Evolutionary conservation across 2,113 vertebrate species (phyloP), one percentile per base, ranked within the genome.

Genomic region (Australoheros scitulus): DNA sequence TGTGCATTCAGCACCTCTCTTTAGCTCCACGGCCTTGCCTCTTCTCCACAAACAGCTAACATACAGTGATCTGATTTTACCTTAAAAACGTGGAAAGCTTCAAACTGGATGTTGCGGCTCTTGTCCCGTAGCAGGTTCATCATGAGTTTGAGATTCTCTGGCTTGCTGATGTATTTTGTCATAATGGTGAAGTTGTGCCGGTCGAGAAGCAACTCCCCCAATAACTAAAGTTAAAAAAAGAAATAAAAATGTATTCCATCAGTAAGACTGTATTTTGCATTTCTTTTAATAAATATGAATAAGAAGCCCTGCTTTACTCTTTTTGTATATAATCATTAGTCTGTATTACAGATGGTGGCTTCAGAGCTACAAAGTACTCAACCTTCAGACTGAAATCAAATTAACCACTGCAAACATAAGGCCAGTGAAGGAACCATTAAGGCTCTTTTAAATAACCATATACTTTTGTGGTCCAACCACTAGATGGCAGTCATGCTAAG

Each of bases 71-170:
- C 81, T 29, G 1, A 6, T 47, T 70, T 88, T 93, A 99, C 98
- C 98, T 99, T 99, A 85, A 99, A 99, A 86, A 99, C 98, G 0
- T 99, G 98, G 90, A 99, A 99, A 11, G 98, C 98, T 94, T 99
- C 98, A 90, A 99, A 99, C 93, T 99, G 98, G 81, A 99, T 99
- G 95, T 99, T 99, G 87, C 97, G 97, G 87, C 98, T 99, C 94
- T 98, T 98, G 84, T 99, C 98, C 85, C 98, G 95, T 72, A 99
- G 96, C 63, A 99, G 95, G 77, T 99, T 99, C 98, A 99, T 99
- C 97, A 98, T 98, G 61, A 99, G 95, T 82, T 99, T 99, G 88
- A 99, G 96, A 91, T 99, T 99, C 94, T 99, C 98, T 2, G 98
- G 97, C 93, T 97, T 98, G 96, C 98, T 98, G 95, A 99, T 98